These are phyloP conservation scores for Pygathrix nemaeus DNA, from an alignment of 2,113 vertebrate genomes.

Conservation along the genomic window DNA sequence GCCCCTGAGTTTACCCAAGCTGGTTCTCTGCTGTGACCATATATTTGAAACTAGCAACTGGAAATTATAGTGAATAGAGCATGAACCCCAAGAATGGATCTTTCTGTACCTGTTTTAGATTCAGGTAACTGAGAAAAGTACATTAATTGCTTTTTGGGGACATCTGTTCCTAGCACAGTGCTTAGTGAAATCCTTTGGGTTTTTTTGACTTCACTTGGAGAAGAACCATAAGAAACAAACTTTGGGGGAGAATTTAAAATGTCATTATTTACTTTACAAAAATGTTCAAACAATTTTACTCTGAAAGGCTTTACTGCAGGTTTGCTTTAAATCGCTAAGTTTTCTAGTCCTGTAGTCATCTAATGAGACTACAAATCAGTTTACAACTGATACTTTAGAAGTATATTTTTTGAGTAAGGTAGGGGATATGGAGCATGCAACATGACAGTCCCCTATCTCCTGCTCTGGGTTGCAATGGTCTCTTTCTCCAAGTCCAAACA, in stretches of 20 bases:
- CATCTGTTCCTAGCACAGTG: background rate
- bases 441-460: no score
- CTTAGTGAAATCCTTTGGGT: background rate
- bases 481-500: background rate
- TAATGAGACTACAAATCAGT: no score
- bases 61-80: background rate
- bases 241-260: background rate
- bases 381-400: background rate
- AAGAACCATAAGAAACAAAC: background rate
- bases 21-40: background rate
- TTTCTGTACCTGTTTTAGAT: background rate
- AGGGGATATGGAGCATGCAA: accelerated
- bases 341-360: background rate
- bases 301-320: background rate
- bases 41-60: background rate
- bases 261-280: background rate
- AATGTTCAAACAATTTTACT: background rate
- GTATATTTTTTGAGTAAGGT: background rate
- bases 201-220: background rate
- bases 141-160: background rate
- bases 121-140: background rate
- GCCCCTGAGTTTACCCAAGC: background rate
- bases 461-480: accelerated
- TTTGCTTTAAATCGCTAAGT: background rate
- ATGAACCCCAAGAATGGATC: background rate